Conservation (phyloP, 2,113 vertebrate species). For the Catharus bicknelli region DNA sequence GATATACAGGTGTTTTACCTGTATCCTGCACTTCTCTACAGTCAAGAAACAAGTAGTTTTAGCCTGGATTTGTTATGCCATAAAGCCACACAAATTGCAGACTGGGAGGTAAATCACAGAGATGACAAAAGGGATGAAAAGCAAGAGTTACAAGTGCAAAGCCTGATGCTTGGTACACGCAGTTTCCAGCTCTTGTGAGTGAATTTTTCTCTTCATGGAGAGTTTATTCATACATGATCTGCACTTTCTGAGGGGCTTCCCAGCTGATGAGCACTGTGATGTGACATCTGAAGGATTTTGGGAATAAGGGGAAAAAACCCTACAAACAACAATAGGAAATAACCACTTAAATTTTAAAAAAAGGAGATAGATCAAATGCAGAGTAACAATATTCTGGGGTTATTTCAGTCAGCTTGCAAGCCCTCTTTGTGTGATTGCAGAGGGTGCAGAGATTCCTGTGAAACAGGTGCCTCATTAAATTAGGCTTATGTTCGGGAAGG, state of each 20-base stretch:
- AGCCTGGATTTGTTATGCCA: slow-evolving; percentile 3
- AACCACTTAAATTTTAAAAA: no score
- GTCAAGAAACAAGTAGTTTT: not conserved
- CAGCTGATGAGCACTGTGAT: not conserved
- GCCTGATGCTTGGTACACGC: not conserved
- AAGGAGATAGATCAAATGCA: no score
- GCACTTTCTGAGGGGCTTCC: not conserved
- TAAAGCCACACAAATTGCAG: not conserved
- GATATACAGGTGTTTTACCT: not conserved
- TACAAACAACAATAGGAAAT: not conserved
- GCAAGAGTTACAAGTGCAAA: not conserved
- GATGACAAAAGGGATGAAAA: not conserved
- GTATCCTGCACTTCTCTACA: not conserved
- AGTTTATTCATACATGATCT: not conserved
- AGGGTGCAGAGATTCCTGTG: not conserved
- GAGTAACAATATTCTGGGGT: not conserved
- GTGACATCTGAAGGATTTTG: not conserved
- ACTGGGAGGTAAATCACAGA: not conserved
- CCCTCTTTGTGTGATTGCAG: not conserved
- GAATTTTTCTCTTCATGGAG: not conserved
- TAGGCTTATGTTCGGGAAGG: not conserved
- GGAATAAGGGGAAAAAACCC: not conserved
- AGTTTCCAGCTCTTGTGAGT: not conserved
- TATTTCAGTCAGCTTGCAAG: not conserved
- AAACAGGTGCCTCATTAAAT: slow-evolving; percentile 48